Conservation (phyloP, 2,797 vertebrate species). For the Amazona ochrocephala region DNA sequence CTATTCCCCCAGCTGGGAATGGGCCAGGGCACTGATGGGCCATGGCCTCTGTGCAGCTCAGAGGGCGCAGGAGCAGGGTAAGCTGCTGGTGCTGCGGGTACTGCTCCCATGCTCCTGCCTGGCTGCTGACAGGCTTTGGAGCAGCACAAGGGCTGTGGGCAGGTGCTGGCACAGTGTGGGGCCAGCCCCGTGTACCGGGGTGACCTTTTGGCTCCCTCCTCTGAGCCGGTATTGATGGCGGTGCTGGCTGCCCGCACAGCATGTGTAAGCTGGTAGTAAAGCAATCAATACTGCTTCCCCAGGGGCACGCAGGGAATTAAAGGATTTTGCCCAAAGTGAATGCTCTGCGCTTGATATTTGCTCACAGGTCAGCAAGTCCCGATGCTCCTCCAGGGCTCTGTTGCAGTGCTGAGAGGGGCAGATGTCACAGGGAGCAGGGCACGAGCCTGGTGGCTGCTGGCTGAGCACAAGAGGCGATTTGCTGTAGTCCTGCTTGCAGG, state of each 20-base stretch:
- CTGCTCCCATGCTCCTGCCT: background rate
- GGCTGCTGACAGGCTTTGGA: background rate
- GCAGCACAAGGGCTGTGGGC: background rate
- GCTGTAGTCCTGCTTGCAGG: background rate
- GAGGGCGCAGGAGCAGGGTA: background rate
- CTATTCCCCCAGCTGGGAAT: background rate
- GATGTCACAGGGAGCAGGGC: rapidly evolving
- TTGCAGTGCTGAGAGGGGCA: background rate
- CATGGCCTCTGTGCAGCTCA: background rate
- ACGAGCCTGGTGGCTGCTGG: rapidly evolving
- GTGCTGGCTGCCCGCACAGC: background rate
- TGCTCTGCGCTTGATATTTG: background rate
- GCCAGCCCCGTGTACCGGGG: background rate
- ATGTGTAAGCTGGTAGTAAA: background rate
- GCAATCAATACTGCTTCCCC: background rate
- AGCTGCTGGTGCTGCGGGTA: rapidly evolving
- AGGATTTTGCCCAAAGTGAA: slow-evolving; percentile 20
- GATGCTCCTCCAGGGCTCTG: background rate
- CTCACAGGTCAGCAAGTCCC: slow-evolving; percentile 15
- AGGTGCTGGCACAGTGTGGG: background rate
- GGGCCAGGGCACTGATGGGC: rapidly evolving
- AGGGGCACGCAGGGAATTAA: slow-evolving; percentile 3
- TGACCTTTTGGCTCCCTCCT: slow-evolving; percentile 20
- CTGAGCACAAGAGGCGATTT: background rate
- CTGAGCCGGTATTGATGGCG: background rate